Evolutionary conservation across 1,140 invertebrate species (phyloP), one percentile per base, ranked within the genome.

Genomic region (Drosophila santomea): DNA sequence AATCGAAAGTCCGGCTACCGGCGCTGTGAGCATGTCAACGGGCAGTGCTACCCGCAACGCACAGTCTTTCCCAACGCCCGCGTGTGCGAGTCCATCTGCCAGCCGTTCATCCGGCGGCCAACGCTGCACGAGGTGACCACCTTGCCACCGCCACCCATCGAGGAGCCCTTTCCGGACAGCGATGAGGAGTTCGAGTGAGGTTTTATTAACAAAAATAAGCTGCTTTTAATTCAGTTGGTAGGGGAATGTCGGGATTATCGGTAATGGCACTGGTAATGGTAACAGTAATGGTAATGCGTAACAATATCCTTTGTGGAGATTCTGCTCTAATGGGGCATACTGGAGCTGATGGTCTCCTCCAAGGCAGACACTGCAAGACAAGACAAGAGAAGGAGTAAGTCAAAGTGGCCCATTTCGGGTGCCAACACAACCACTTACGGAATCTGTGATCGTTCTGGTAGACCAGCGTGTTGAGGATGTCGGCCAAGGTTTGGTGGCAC

Each of bases 401-500:
- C 10, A 1, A 14, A 14, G 17, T 10, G 2, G 1, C 14, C 17
- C 1, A 4, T 17, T 1, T 10, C 7, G 10, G 7, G 28, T 17
- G 8, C 11, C 5, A 25, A n/a, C 2, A n/a, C 2, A 10, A 20
- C 0, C 80, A 50, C 91, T 91, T 78, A 92, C 91, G 72, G 50
- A 89, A 90, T 20, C 74, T 58, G 15, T 83, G 68, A 4, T 91
- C 74, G 1, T 77, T 39, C 32, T 88, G 59, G 62, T 83, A 79
- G 25, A 88, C 71, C 14, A 92, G 76, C n/a, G 23, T 20, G 2
- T 67, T 60, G 7, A 92, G 64, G 7, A 77, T 72, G 4, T 62
- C 50, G 14, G 80, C 91, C 47, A 92, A 51, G 28, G 63, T 77
- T n/a, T 80, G 79, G 52, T 92, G 91, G 43, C 90, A 91, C 0